Base-by-base conservation (phyloP, 2,113 vertebrate species). In the Motacilla alba region DNA sequence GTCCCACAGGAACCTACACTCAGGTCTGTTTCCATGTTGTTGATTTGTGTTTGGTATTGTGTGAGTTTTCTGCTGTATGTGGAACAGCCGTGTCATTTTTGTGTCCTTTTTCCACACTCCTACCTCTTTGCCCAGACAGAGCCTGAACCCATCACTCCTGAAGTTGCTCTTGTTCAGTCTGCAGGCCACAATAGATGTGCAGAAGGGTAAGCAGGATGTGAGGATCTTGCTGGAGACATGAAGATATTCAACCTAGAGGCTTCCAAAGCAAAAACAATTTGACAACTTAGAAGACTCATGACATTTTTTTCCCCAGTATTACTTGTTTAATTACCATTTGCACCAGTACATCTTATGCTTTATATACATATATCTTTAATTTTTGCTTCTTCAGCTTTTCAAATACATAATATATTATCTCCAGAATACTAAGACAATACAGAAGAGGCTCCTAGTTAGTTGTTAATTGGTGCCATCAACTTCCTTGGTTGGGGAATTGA, bases 391-490 rank as follows among this genome's bases (percentile, higher is more conserved):
- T 96, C 95, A 92, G 94, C 88, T 97, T 96, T 97, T 97, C 94
- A 94, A 97, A 97, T 98, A 98, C 98, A 98, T 96, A 98, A 98
- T 98, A 98, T 98, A 98, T 98, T 98, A 98, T 98, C 96, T 98
- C 95, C 97, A 97, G 90, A 96, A 97, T 96, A 97, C 96, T 98
- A 98, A 97, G 95, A 96, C 96, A 96, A 96, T 94, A 96, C 90
- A 93, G 93, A 97, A 96, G 83, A 97, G 95, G 94, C 88, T 97
- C 90, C 96, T 94, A 91, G 72, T 82, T 92, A 90, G 92, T 77
- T 96, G 87, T 95, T 94, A 96, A 88, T 87, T 90, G 95, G 87
- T 75, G 76, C 49, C 60, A 63, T 73, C 87, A 96, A 89, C 87
- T 95, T 92, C 76, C 33, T 90, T 78, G 81, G 68, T 91, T 90